Evolutionary conservation across 64 coral and sea anemone genomes (phyloP), one percentile per base, ranked within the genome.

Genomic region (Porites lutea): DNA sequence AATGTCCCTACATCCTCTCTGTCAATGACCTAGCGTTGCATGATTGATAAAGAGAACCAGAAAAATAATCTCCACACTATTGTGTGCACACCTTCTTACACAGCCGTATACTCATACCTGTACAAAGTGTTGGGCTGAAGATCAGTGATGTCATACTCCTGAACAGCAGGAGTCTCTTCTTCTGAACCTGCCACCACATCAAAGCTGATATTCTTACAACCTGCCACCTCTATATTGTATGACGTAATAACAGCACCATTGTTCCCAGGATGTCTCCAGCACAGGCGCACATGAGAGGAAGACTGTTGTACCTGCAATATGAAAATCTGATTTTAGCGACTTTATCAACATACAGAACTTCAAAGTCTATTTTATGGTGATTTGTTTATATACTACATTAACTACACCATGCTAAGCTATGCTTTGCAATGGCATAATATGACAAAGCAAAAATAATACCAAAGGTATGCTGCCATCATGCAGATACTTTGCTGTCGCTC

Each of bases 191-290:
- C 82, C 19, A 16, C n/a, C 2, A 95, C 80, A 14, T 96, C 91
- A 96, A 88, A 96, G 48, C 92, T 88, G 9, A 96, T 96, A 37
- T 96, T 93, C 70, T 89, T 88, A 45, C 71, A 88, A 18, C 97
- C 97, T 7, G 82, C 72, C 19, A 99, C 84, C 46, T 99, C 91
- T 21, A 99, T 87, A 20, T 99, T 99, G 61, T 99, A 99, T 14
- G 94, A 99, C 7, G 91, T 96, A 63, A 99, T 93, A 15, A 76
- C 6, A 7, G 97, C 91, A 2, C 97, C 97, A 71, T 99, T 99
- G 65, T 94, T 91, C 3, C 67, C 64, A 12, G 97, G 97, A 73
- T 91, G 88, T 74, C 62, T 88, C 97, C 97, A 99, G n/a, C 78
- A 67, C 10, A 99, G 72, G 11, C 90, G 75, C 68, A 98, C 43